Evolutionary conservation across 2,113 vertebrate genomes (phyloP), one percentile per base, ranked within the genome.

Genomic region (Phalacrocorax aristotelis): DNA sequence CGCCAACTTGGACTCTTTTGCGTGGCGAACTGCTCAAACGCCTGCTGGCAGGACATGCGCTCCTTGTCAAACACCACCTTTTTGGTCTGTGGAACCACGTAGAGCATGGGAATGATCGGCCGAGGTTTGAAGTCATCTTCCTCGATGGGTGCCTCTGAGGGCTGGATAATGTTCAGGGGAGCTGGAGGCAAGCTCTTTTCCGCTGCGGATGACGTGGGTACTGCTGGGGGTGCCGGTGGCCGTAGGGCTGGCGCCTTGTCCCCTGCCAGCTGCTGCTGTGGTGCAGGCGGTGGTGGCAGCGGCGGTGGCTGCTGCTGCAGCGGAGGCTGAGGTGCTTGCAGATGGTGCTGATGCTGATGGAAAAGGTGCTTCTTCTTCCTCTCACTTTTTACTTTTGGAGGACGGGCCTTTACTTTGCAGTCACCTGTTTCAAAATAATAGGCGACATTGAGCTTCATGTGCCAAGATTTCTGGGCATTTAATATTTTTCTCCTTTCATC

Each of bases 101-200:
- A 99, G 2, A 99, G 95, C 97, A 98, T 98, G 68, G 98, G 98
- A 88, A 98, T 98, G 95, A 98, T 98, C 22, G 98, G 97, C 23
- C 98, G 93, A 0, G 96, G 97, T 26, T 96, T 98, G 9, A 94
- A 97, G 69, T 97, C 98, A 0, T 90, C 94, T 11, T 98, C 98
- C 32, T 95, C 96, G 0, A 34, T 46, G 0, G 96, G 87, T 2
- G 48, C n/a, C 87, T 96, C 98, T 0, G 89, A 87, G 30, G 97
- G 96, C 74, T 81, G 95, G 61, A 98, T 10, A 2, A 98, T 27
- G 9, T 98, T 98, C 61, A 98, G 97, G 3, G 97, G 96, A 1
- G 91, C 85, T 0, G 77, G 69, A 23, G 91, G 40, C 26, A 62
- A 49, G 55, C 7, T 89, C 60, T 95, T 97, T 7, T 80, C 91